A percentile compares a stretch with the other conserved stretches of the same genome.
Evolutionary conservation across 2,797 vertebrate species (phyloP).

Genomic region (Manis crassicaudata): DNA sequence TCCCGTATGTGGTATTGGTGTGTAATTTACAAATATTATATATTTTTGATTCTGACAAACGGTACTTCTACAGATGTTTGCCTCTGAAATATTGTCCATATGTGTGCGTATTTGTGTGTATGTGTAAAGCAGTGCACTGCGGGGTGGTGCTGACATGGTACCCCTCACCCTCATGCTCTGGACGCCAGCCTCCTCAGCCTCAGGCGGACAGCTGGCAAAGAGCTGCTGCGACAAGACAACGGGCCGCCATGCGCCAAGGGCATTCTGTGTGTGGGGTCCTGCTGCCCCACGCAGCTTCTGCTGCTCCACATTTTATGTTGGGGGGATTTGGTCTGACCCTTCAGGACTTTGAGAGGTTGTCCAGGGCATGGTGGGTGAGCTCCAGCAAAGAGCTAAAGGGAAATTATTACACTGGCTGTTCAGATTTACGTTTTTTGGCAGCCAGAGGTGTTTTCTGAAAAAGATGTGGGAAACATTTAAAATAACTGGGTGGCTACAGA

Average conservation of each 20-base stretch:
- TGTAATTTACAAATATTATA: neutral
- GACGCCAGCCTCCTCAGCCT: neutral
- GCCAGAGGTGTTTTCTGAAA: neutral
- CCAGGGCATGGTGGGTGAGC: neutral
- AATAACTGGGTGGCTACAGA: neutral
- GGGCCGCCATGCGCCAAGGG: fast-evolving
- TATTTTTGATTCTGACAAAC: neutral
- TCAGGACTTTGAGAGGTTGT: neutral
- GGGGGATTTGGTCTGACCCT: neutral
- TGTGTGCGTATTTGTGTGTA: neutral
- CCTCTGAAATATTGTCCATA: neutral
- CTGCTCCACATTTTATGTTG: neutral
- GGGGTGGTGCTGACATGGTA: neutral
- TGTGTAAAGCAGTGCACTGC: neutral
- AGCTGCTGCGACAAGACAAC: too few relatives aligned
- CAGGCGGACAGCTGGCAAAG: neutral
- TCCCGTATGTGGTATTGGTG: neutral
- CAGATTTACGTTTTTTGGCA: neutral
- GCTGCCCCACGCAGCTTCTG: neutral
- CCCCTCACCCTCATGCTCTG: neutral
- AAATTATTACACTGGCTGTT: neutral
- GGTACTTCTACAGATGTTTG: neutral
- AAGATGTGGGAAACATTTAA: neutral
- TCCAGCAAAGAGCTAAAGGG: neutral
- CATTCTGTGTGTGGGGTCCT: neutral